A percentile compares a stretch with the other conserved stretches of the same genome.
Conservation (phyloP, 2,888 invertebrate species). For the Andricus quercusramuli region DNA sequence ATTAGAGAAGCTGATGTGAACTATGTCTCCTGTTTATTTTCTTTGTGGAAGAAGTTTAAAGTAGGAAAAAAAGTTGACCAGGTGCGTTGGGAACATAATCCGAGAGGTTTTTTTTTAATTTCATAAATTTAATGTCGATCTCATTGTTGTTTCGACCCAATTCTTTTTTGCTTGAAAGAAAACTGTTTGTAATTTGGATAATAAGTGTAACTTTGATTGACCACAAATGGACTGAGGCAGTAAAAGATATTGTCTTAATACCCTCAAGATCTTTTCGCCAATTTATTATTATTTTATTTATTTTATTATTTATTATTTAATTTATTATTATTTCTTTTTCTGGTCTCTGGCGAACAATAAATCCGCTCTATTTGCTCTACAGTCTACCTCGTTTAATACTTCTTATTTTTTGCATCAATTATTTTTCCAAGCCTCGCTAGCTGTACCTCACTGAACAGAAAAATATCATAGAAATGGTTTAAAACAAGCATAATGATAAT, state of each 20-base stretch:
- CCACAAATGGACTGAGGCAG: background rate
- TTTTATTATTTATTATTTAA: no score
- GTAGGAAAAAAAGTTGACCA: background rate
- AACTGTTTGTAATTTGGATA: background rate
- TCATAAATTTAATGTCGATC: background rate
- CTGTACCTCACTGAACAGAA: background rate
- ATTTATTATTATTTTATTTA: no score
- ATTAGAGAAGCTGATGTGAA: background rate
- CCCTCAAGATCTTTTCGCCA: background rate
- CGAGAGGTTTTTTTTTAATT: background rate
- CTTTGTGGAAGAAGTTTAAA: background rate
- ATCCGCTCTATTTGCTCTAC: conserved; percentile 5
- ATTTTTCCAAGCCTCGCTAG: background rate
- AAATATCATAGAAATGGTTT: background rate
- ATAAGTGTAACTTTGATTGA: background rate
- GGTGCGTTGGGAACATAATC: background rate
- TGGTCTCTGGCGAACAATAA: background rate
- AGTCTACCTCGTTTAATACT: background rate
- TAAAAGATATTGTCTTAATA: background rate
- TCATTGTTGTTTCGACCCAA: background rate
- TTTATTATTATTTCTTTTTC: no score
- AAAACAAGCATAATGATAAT: background rate
- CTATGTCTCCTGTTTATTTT: background rate
- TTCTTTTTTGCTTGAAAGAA: no score
- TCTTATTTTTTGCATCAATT: background rate